These are phyloP conservation scores for Epinephelus cyanopodus DNA, from an alignment of 2,113 vertebrate species.

Conservation along the genomic window DNA sequence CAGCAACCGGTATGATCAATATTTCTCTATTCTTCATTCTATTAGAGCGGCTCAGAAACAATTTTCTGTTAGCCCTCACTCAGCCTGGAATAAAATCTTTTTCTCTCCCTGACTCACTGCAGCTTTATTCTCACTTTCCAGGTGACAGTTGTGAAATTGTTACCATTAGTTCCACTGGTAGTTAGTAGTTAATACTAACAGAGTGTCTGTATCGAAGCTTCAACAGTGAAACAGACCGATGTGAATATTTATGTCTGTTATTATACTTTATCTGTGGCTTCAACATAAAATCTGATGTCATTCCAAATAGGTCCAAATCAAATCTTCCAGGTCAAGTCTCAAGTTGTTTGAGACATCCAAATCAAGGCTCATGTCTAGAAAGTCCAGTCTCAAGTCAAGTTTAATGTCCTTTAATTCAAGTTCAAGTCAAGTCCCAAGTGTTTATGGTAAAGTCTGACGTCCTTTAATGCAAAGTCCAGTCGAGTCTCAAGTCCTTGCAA, in stretches of 20 bases:
- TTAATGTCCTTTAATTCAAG: too few species aligned
- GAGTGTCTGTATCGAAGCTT: background rate
- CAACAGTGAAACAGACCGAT: background rate
- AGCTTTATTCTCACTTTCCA: constrained; percentile 40
- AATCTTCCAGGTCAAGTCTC: background rate
- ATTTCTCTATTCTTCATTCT: constrained; percentile 72
- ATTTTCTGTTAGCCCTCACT: constrained; percentile 62
- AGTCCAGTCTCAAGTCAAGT: background rate
- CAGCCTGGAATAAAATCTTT: constrained; percentile 52
- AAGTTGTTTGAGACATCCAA: too few species aligned
- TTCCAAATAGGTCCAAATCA: background rate
- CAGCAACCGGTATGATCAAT: constrained; percentile 69
- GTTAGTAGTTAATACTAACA: background rate
- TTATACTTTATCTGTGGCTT: too few species aligned
- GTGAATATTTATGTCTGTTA: background rate
- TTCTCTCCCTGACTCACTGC: background rate
- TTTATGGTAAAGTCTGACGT: too few species aligned
- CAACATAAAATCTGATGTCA: background rate
- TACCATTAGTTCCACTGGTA: constrained; percentile 29
- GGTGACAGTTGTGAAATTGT: constrained; percentile 15
- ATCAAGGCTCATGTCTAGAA: too few species aligned
- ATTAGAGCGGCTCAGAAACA: constrained; percentile 69
- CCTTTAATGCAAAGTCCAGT: background rate
- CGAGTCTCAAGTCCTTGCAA: background rate
- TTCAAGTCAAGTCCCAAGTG: too few species aligned